Evolutionary conservation across 2,888 invertebrate genomes (phyloP).

Genomic region (Rhimphoctona megacephalus): DNA sequence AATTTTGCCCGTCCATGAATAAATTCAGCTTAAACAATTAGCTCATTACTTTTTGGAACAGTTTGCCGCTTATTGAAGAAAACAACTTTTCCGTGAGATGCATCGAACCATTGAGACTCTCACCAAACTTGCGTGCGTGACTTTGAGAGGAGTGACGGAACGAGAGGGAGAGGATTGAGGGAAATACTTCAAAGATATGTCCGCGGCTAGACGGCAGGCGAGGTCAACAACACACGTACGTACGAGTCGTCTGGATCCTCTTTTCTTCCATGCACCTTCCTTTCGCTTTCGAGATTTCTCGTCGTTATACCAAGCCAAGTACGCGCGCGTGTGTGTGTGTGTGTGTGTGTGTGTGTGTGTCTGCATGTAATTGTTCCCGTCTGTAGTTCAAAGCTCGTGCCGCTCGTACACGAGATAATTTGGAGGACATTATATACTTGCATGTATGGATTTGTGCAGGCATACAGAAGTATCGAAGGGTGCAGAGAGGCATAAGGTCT

Average conservation of each 20-base stretch:
- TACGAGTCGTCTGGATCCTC: slow-evolving; percentile 60
- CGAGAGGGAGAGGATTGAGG: slow-evolving; percentile 7
- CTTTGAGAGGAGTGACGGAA: background rate
- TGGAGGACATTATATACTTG: slow-evolving; percentile 41
- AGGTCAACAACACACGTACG: slow-evolving; percentile 64
- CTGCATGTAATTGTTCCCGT: slow-evolving; percentile 11
- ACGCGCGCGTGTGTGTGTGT: background rate
- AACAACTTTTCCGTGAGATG: slow-evolving; percentile 16
- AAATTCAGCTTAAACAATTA: background rate
- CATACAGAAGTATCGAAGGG: slow-evolving; percentile 23
- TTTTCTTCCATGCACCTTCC: slow-evolving; percentile 57
- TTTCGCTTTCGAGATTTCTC: slow-evolving; percentile 60
- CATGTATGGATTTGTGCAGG: background rate
- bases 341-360: background rate
- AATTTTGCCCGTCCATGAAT: background rate
- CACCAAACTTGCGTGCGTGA: slow-evolving; percentile 24
- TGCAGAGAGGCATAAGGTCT: slow-evolving; percentile 26
- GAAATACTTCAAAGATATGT: slow-evolving; percentile 47
- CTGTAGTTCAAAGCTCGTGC: slow-evolving; percentile 59
- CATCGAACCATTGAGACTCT: background rate
- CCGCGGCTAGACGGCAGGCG: slow-evolving; percentile 63
- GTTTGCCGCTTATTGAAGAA: slow-evolving; percentile 13
- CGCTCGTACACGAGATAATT: slow-evolving; percentile 61
- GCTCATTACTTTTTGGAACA: background rate
- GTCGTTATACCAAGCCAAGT: slow-evolving; percentile 16